Evolutionary conservation across 2,888 invertebrate species (phyloP).

Genomic region (Melieria crassipennis): DNA sequence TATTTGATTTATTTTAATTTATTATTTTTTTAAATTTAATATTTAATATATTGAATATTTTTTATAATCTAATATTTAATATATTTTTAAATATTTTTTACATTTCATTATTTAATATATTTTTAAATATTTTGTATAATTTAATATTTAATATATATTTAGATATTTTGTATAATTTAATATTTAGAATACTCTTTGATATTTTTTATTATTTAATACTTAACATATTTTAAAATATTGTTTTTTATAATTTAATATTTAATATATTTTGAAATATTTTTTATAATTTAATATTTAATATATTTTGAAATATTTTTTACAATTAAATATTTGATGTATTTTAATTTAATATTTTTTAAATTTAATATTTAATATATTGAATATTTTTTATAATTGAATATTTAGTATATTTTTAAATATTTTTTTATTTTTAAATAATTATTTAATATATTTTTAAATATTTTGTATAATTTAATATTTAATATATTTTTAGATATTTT

Average conservation of each 20-base stretch:
- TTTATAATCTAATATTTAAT: neutral
- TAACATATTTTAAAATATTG: no score
- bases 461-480: neutral
- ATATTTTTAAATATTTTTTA: neutral
- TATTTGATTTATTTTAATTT: no score
- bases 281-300: no score
- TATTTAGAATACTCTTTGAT: no score
- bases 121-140: neutral
- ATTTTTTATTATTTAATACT: no score
- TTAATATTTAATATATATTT: neutral
- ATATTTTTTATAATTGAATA: neutral
- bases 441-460: neutral
- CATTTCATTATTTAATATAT: neutral
- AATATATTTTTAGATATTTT: constrained; percentile 3
- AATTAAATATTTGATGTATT: no score
- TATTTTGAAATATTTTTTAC: no score
- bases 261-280: no score
- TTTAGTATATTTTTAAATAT: neutral
- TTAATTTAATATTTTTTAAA: no score
- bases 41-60: neutral
- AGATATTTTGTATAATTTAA: neutral
- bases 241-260: no score
- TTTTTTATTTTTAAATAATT: neutral
- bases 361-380: neutral
- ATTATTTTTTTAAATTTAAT: no score